Evolutionary conservation across 92 coral and sea anemone genomes (phyloP), one percentile per base, ranked within the genome.

Genomic region (Porites divaricata): DNA sequence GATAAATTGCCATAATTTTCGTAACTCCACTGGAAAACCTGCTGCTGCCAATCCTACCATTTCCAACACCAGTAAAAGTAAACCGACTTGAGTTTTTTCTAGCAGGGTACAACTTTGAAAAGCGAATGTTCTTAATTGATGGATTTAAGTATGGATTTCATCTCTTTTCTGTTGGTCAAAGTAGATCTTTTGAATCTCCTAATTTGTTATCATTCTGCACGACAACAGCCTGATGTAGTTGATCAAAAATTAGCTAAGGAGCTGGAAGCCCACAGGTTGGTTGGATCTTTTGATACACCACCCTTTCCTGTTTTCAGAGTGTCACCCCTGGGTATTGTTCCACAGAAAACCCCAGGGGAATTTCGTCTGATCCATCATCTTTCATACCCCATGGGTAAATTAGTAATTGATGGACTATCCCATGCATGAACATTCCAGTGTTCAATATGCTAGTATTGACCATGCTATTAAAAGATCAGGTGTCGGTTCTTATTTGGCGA

Each of bases 391-490:
- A 63, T 24, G 26, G 89, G 84, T 14, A 63, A 16, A 16, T 88
- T 89, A 22, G 78, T 88, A 41, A 88, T 80, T 59, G 86, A 81
- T 61, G 87, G 90, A 1, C 80, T 87, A 21, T 23, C 90, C 0
- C 48, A 76, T n/a, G 72, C 48, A 76, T n/a, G 72, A 67, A n/a
- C 70, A 67, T 79, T 41, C 89, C 9, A n/a, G 2, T 14, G 77
- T 52, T 6, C 78, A 2, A 1, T 81, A 69, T 70, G 86, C 81
- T 15, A 65, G 13, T 8, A 76, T 63, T 59, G 74, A 79, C 24
- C 74, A 87, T 52, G 81, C 87, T 17, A 87, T 87, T 51, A 51
- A 56, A 9, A 10, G 28, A 26, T 26, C 77, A 45, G 90, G 87
- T 45, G 66, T 28, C 16, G 75, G 90, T 26, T 85, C 77, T 80